phyloP scores from a whole-genome alignment of 2,113 vertebrate genomes.

The Aphyosemion australe region DNA sequence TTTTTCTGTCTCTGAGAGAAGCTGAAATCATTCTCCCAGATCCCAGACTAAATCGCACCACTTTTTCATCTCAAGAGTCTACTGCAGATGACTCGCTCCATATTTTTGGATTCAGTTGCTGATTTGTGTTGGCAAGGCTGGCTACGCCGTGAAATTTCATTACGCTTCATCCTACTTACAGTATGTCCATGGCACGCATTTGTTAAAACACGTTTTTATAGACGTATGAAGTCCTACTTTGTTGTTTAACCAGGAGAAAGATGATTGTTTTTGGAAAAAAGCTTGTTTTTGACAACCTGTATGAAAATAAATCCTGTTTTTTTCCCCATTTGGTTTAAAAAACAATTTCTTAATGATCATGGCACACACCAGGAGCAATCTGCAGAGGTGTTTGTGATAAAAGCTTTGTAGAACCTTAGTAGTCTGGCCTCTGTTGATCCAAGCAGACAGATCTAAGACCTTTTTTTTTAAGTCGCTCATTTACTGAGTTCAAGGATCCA shows the following conservation, averaged over 20 bases:
- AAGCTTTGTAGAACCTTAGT: not conserved
- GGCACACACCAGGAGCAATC: too few species aligned
- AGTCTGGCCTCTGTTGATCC: not conserved
- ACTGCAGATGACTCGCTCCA: slow-evolving; percentile 19
- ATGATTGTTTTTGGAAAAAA: not conserved
- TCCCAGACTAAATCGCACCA: slow-evolving; percentile 36
- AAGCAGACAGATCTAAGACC: slow-evolving; percentile 12
- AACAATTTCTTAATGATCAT: too few species aligned
- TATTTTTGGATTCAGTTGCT: slow-evolving; percentile 18
- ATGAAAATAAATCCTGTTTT: too few species aligned
- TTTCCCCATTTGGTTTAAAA: too few species aligned
- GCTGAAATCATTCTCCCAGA: slow-evolving; percentile 47
- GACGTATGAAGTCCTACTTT: not conserved
- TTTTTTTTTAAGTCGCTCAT: slow-evolving; percentile 19
- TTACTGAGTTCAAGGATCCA: slow-evolving; percentile 25
- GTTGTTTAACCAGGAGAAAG: not conserved
- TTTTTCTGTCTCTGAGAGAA: slow-evolving; percentile 35
- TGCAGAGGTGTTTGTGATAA: too few species aligned
- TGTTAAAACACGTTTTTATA: not conserved
- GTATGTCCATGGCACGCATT: not conserved
- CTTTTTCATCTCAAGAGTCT: slow-evolving; percentile 48
- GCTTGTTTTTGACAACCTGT: too few species aligned
- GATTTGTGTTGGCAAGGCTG: not conserved
- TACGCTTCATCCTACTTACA: not conserved
- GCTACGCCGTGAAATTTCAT: slow-evolving; percentile 11